phyloP scores from a whole-genome alignment of 2,888 invertebrate species.

The Zaprionus lineosus region DNA sequence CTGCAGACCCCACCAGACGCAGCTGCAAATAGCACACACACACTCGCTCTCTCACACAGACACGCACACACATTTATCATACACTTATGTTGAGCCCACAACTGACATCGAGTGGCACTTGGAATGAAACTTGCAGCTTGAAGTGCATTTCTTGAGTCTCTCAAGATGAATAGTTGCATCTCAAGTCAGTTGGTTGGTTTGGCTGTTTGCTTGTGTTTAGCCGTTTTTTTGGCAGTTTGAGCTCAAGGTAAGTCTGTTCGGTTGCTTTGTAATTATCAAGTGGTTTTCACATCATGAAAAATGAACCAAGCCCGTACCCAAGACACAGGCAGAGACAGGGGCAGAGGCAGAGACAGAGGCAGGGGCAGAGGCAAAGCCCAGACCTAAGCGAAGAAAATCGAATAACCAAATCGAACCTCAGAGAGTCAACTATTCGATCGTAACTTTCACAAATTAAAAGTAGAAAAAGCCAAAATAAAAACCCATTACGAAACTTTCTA shows the following conservation, averaged over 20 bases:
- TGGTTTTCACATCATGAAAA: conserved; percentile 47
- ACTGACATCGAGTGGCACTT: conserved; percentile 75
- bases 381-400: conserved; percentile 4
- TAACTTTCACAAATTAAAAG: conserved; percentile 55
- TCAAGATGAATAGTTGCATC: conserved; percentile 49
- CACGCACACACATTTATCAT: neutral
- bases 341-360: too few species aligned
- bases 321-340: too few species aligned
- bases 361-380: too few species aligned
- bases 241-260: conserved; percentile 68
- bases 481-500: conserved; percentile 52
- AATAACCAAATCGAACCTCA: conserved; percentile 2
- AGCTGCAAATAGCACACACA: conserved; percentile 31
- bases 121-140: conserved; percentile 69
- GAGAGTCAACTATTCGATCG: conserved; percentile 22
- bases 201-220: conserved; percentile 1
- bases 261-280: conserved; percentile 56
- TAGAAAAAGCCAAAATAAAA: conserved; percentile 6
- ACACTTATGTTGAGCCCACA: conserved; percentile 47
- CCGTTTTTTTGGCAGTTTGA: conserved; percentile 67
- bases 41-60: conserved; percentile 21
- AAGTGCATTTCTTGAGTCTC: conserved; percentile 64
- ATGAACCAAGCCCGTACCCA: conserved; percentile 22
- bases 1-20: conserved; percentile 51
- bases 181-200: conserved; percentile 10